phyloP scores from a whole-genome alignment of 2,797 vertebrate species.

The Hyperoplus immaculatus region DNA sequence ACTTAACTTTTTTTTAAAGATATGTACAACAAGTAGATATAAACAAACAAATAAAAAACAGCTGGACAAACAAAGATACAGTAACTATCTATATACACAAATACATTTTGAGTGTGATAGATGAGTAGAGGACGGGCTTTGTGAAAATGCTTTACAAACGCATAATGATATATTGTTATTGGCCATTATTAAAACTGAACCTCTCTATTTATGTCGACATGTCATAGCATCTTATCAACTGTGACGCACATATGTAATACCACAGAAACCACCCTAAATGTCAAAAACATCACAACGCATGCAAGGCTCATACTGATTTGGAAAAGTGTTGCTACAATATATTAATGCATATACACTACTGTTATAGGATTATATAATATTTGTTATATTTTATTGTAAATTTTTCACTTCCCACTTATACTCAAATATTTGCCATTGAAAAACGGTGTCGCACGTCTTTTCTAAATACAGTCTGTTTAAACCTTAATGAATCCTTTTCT shows the following conservation, averaged over 20 bases:
- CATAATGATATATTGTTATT: background rate
- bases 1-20: too few species aligned
- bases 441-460: background rate
- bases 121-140: background rate
- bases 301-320: background rate
- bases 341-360: background rate
- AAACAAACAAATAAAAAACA: background rate
- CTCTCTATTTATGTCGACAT: background rate
- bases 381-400: background rate
- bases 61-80: background rate
- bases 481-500: background rate
- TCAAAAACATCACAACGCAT: background rate
- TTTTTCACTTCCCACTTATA: background rate
- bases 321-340: background rate
- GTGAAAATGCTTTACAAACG: background rate
- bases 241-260: slow-evolving; percentile 2
- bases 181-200: background rate
- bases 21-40: background rate
- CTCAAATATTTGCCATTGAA: background rate
- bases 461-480: background rate
- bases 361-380: background rate
- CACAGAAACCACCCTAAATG: slow-evolving; percentile 3
- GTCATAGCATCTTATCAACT: background rate
- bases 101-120: background rate
- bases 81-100: too few species aligned